phyloP scores from a whole-genome alignment of 2,113 vertebrate genomes.

The Caloenas nicobarica region DNA sequence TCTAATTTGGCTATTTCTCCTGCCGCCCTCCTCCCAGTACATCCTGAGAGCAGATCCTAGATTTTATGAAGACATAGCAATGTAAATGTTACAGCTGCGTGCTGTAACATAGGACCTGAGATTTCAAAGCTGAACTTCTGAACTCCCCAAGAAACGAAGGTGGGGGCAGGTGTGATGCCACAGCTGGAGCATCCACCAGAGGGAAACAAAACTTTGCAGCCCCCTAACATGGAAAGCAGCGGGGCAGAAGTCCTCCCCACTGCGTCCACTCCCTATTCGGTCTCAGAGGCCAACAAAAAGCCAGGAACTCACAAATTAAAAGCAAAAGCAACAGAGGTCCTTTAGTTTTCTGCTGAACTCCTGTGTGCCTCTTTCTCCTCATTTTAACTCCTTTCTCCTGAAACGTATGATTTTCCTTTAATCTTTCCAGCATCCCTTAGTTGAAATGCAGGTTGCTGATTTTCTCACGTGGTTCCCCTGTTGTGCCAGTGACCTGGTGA shows the following conservation, averaged over 20 bases:
- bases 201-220: neutral
- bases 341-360: neutral
- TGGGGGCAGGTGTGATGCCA: neutral
- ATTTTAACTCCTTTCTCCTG: neutral
- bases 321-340: neutral
- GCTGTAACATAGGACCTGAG: neutral
- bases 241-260: neutral
- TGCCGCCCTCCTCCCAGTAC: neutral
- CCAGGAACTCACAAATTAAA: neutral
- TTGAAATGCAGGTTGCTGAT: neutral
- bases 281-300: neutral
- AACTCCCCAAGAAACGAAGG: neutral
- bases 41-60: neutral
- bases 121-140: neutral
- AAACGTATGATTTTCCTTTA: neutral
- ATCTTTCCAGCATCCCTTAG: neutral
- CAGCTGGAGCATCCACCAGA: neutral
- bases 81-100: neutral
- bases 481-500: neutral
- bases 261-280: rapidly evolving
- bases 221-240: rapidly evolving
- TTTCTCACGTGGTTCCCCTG: neutral
- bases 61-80: neutral
- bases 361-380: neutral
- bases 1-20: neutral